Evolutionary conservation across 1,140 invertebrate genomes (phyloP).

Genomic region (Chironomus striatipennis): DNA sequence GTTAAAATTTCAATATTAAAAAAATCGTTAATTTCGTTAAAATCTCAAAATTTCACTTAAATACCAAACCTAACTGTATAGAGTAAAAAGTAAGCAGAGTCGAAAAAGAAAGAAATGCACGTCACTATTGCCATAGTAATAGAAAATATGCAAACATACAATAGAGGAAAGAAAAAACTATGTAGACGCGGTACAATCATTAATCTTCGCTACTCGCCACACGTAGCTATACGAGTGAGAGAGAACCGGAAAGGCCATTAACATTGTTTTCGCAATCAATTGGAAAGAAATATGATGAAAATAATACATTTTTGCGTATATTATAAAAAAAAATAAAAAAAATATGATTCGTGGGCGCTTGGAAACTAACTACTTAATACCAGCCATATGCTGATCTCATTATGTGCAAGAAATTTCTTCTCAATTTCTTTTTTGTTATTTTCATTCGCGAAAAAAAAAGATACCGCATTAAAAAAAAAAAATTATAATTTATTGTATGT

Average conservation of each 20-base stretch:
- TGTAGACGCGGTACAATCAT: not conserved
- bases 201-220: not conserved
- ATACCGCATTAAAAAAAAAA: no score
- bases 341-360: not conserved
- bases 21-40: no score
- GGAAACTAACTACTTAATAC: slow-evolving; percentile 1
- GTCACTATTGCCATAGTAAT: slow-evolving; percentile 8
- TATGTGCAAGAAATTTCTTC: not conserved
- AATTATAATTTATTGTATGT: no score
- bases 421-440: not conserved
- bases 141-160: not conserved
- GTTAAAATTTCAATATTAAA: no score
- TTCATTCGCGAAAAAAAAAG: not conserved
- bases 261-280: slow-evolving; percentile 14
- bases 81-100: not conserved
- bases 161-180: no score
- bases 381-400: not conserved
- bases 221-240: not conserved
- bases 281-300: not conserved
- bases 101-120: not conserved
- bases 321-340: no score
- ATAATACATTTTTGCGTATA: not conserved
- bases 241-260: slow-evolving; percentile 4
- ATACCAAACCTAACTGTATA: no score
- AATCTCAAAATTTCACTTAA: no score